A percentile compares a stretch with the other conserved stretches of the same genome.
These are phyloP conservation scores for Mythimna vitellina DNA, from an alignment of 2,888 invertebrate species.

Conservation along the genomic window DNA sequence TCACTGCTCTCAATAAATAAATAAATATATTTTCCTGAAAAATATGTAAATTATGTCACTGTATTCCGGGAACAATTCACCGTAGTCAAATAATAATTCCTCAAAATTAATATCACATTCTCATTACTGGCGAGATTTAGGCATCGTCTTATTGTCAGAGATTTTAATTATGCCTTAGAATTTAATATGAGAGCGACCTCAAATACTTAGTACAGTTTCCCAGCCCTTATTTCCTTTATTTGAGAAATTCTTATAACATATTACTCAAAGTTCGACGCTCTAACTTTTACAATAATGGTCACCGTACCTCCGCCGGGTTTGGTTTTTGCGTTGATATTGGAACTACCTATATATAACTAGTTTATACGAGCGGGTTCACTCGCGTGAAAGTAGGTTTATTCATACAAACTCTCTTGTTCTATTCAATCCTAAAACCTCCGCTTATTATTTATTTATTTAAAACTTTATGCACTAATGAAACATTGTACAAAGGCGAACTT, in stretches of 20 bases:
- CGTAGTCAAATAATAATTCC: constrained; percentile 35
- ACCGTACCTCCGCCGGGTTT: neutral
- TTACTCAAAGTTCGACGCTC: constrained; percentile 34
- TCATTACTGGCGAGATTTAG: constrained; percentile 32
- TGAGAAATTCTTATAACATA: constrained; percentile 48
- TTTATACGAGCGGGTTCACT: too few species aligned
- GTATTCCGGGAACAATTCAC: constrained; percentile 2
- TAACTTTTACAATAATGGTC: constrained; percentile 37
- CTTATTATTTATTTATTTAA: too few species aligned
- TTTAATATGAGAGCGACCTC: constrained; percentile 62
- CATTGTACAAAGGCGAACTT: too few species aligned
- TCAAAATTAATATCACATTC: constrained; percentile 45
- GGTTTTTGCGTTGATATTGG: constrained; percentile 3
- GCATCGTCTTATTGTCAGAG: constrained; percentile 31
- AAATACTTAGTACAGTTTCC: constrained; percentile 59
- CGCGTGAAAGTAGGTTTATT: too few species aligned
- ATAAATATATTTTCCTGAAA: constrained; percentile 3
- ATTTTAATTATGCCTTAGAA: constrained; percentile 61
- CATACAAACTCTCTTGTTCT: too few species aligned
- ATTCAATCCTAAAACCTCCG: too few species aligned
- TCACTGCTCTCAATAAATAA: too few species aligned
- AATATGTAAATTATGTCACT: constrained; percentile 16
- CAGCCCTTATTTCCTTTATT: constrained; percentile 30
- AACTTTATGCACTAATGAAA: too few species aligned
- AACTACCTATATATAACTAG: neutral